Evolutionary conservation across 1,140 invertebrate genomes (phyloP), one percentile per base, ranked within the genome.

Genomic region (Drosophila mauritiana): DNA sequence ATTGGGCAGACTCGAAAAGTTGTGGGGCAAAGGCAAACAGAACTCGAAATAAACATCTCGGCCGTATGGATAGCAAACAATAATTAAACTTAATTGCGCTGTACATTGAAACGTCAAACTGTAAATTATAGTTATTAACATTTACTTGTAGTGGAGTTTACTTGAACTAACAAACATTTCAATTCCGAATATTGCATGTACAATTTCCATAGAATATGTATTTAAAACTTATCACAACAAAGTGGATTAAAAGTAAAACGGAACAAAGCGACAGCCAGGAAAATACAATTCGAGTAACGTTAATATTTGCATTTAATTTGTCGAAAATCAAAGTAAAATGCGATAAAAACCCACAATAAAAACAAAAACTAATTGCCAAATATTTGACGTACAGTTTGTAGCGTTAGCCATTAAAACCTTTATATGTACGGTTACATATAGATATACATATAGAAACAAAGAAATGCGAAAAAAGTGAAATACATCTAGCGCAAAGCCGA

Each of bases 291-390:
- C 64, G 62, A 52, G 45, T 57, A 69, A 74, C 43, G 73, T 65
- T 84, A 80, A 89, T 88, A 74, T 89, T 89, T 89, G 65, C 85
- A 84, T 88, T 88, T 88, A 76, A 80, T 88, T 88, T 83, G 53
- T 75, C 58, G 42, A 65, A 54, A 77, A 77, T 64, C 72, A 75
- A 74, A 73, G 62, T 61, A 67, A 79, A 79, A 72, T 72, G 75
- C 58, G 59, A 55, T 70, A 70, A 63, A 72, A 78, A 78, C 39
- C 65, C 58, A 70, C 63, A 86, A 74, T 62, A 78, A 58, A 48
- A 70, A 58, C 62, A 82, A 82, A 72, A 89, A 83, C 76, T 90
- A 80, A 89, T 89, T 89, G 84, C 84, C 84, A 89, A 89, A 89
- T 89, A 89, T 89, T 88, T 80, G 73, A 86, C 79, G 62, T 75